These are phyloP conservation scores for Phyllotis vaccarum DNA, from an alignment of 2,797 vertebrate species.

Conservation along the genomic window DNA sequence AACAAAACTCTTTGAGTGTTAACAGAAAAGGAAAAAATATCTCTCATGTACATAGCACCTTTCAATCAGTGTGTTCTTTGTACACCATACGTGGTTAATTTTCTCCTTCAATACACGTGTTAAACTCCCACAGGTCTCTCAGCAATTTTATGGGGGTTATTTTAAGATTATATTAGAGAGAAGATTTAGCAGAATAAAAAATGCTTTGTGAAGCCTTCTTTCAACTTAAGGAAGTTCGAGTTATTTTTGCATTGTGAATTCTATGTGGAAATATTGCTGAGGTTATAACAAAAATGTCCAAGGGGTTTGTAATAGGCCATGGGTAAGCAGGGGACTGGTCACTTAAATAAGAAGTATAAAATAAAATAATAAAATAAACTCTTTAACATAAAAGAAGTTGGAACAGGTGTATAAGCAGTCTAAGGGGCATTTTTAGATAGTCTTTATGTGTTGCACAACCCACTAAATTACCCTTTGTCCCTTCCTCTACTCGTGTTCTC, in stretches of 20 bases:
- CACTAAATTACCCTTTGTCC: constrained; percentile 43
- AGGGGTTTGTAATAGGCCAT: constrained; percentile 9
- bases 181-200: constrained; percentile 61
- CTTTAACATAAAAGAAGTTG: constrained; percentile 29
- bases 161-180: constrained; percentile 75
- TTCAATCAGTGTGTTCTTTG: constrained; percentile 72
- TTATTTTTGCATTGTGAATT: constrained; percentile 75
- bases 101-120: constrained; percentile 55
- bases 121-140: constrained; percentile 67
- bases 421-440: background rate
- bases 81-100: constrained; percentile 54
- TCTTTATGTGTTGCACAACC: background rate
- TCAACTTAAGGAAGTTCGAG: constrained; percentile 62
- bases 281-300: constrained; percentile 58
- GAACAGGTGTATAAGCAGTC: background rate
- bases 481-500: background rate
- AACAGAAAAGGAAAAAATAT: constrained; percentile 66
- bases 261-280: constrained; percentile 60
- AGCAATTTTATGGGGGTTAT: constrained; percentile 70
- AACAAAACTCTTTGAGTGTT: constrained; percentile 51
- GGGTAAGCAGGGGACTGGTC: background rate
- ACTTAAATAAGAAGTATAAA: constrained; percentile 48
- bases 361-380: background rate
- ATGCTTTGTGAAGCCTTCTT: background rate
- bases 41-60: constrained; percentile 61